Conservation (phyloP, 37 sponge, comb jelly and placozoan genomes). For the Geodia barretti region DNA sequence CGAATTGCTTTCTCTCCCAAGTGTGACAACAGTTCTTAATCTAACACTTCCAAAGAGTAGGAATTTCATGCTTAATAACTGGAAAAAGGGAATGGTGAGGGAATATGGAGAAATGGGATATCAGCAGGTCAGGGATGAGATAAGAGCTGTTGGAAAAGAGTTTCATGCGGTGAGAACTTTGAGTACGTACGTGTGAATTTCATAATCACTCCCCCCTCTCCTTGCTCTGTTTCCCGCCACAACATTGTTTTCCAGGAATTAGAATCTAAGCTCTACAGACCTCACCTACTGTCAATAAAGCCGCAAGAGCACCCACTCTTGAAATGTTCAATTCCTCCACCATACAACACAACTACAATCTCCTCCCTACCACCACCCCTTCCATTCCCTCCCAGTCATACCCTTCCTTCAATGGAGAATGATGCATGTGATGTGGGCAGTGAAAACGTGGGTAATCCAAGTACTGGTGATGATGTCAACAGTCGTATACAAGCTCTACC, state of each 20-base stretch:
- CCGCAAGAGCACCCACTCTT: not conserved
- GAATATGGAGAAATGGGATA: constrained; percentile 28
- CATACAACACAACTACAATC: not conserved
- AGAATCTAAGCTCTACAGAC: not conserved
- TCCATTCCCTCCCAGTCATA: not conserved
- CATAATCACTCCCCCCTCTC: not conserved
- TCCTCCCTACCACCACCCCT: not conserved
- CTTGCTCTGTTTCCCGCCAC: constrained; percentile 2
- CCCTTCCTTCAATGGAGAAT: too few species aligned
- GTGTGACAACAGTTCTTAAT: constrained; percentile 61
- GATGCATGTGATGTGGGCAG: too few species aligned
- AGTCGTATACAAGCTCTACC: too few species aligned
- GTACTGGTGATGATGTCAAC: too few species aligned
- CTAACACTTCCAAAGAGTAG: constrained; percentile 9
- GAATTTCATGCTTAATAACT: constrained; percentile 18
- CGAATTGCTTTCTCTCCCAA: constrained; percentile 16
- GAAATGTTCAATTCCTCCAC: too few species aligned
- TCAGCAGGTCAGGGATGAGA: not conserved
- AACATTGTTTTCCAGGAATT: constrained; percentile 4
- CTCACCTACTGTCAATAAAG: not conserved
- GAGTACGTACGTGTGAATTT: not conserved
- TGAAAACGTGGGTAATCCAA: too few species aligned
- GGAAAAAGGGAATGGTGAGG: constrained; percentile 30
- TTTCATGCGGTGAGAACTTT: constrained; percentile 42
- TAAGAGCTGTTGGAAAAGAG: constrained; percentile 3